phyloP scores from a whole-genome alignment of 64 coral and sea anemone species.

The Montipora sp. region DNA sequence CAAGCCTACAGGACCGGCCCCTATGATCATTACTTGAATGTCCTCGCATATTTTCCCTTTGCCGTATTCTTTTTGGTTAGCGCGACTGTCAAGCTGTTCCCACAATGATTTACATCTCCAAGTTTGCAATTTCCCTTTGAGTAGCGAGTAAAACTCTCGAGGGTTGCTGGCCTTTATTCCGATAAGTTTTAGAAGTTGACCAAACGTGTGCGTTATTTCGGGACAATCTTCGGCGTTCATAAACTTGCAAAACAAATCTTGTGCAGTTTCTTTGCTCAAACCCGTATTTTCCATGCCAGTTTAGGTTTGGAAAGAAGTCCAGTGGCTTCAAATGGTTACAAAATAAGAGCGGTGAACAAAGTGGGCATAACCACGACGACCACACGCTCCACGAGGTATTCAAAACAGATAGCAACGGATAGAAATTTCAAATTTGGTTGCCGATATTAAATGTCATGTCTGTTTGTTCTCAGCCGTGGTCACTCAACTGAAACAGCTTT shows the following conservation, averaged over 20 bases:
- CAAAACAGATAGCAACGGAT: conserved; percentile 49
- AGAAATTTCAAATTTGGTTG: conserved; percentile 44
- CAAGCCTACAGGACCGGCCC: conserved; percentile 90
- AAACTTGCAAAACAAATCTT: conserved; percentile 88
- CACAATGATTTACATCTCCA: conserved; percentile 97
- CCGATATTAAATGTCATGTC: conserved; percentile 44
- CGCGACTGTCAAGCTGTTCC: conserved; percentile 89
- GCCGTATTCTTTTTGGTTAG: conserved; percentile 92
- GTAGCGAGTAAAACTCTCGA: conserved; percentile 82
- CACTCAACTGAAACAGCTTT: conserved; percentile 40
- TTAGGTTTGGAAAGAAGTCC: background rate
- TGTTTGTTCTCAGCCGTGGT: conserved; percentile 33
- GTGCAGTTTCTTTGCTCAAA: conserved; percentile 69
- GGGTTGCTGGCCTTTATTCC: conserved; percentile 74
- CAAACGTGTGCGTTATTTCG: conserved; percentile 83
- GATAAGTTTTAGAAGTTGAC: conserved; percentile 72
- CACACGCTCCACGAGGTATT: conserved; percentile 11
- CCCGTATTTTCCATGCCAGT: conserved; percentile 47
- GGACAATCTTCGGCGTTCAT: conserved; percentile 91
- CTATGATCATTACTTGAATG: conserved; percentile 90
- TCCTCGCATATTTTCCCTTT: conserved; percentile 96
- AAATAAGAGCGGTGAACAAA: background rate
- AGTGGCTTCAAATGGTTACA: background rate
- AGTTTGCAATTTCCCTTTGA: conserved; percentile 90
- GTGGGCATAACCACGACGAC: conserved; percentile 16